Evolutionary conservation across 1,140 invertebrate genomes (phyloP).

Genomic region (Telenomus remus): DNA sequence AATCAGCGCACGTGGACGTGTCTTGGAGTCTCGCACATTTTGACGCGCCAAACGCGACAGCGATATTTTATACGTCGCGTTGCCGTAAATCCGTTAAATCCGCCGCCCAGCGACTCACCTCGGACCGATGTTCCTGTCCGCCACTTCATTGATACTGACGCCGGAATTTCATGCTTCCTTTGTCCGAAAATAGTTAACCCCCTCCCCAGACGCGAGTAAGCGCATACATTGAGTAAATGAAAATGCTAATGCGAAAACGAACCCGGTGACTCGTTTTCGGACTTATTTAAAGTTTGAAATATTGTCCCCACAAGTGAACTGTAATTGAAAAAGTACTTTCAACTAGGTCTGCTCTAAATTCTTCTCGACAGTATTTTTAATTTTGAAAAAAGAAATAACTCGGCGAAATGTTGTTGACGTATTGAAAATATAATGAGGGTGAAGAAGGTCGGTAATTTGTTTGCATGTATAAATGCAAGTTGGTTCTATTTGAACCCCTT

Average conservation of each 20-base stretch:
- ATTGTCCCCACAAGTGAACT: background rate
- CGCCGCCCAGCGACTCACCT: background rate
- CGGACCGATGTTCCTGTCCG: constrained; percentile 16
- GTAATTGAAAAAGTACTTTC: constrained; percentile 11
- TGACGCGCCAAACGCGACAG: constrained; percentile 25
- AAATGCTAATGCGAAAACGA: constrained; percentile 30
- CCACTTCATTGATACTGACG: constrained; percentile 50
- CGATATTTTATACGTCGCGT: constrained; percentile 42
- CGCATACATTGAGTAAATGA: background rate
- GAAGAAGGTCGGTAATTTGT: no score
- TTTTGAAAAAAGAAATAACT: no score
- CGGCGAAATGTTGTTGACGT: no score
- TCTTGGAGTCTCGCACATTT: constrained; percentile 37
- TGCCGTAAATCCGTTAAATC: constrained; percentile 45
- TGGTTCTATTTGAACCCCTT: background rate
- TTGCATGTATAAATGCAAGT: background rate
- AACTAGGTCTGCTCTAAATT: background rate
- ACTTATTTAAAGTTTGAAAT: constrained; percentile 22
- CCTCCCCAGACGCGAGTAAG: constrained; percentile 14
- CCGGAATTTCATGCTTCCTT: constrained; percentile 43
- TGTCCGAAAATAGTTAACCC: constrained; percentile 51
- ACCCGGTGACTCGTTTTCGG: constrained; percentile 17
- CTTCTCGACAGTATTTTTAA: no score
- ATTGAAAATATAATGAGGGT: no score
- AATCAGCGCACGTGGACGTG: constrained; percentile 48